phyloP scores from a whole-genome alignment of 2,113 vertebrate genomes.

The Turnix velox region DNA sequence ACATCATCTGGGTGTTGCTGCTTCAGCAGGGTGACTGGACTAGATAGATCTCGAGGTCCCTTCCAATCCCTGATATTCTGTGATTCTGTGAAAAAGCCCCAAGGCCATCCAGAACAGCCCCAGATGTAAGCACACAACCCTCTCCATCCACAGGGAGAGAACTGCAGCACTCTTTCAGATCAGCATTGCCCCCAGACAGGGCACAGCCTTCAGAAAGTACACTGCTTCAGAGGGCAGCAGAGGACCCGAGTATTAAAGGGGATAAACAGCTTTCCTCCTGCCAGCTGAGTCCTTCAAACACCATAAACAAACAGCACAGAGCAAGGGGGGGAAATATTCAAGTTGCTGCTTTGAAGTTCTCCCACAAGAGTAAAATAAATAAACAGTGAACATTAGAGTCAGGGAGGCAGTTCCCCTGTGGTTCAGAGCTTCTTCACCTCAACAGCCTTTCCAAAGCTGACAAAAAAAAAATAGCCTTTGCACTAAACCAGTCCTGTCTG shows the following conservation, averaged over 20 bases:
- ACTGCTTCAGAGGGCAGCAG: background rate
- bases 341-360: background rate
- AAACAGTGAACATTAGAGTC: background rate
- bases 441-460: background rate
- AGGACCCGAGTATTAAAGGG: background rate
- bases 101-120: background rate
- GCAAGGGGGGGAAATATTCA: background rate
- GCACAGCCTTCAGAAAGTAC: background rate
- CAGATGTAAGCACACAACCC: background rate
- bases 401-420: background rate
- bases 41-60: too few relatives aligned
- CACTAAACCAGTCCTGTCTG: background rate
- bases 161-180: background rate
- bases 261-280: constrained; percentile 8
- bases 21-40: too few relatives aligned
- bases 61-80: too few relatives aligned
- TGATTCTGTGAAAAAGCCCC: too few relatives aligned
- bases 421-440: background rate
- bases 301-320: background rate
- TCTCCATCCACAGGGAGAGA: background rate
- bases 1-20: too few relatives aligned
- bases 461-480: background rate
- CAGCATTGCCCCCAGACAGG: rapidly evolving
- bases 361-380: background rate
- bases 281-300: background rate